Percentiles rank a stretch among this genome's conserved stretches.
These are phyloP conservation scores for Calyptomena viridis DNA, from an alignment of 2,113 vertebrate species.

Conservation along the genomic window DNA sequence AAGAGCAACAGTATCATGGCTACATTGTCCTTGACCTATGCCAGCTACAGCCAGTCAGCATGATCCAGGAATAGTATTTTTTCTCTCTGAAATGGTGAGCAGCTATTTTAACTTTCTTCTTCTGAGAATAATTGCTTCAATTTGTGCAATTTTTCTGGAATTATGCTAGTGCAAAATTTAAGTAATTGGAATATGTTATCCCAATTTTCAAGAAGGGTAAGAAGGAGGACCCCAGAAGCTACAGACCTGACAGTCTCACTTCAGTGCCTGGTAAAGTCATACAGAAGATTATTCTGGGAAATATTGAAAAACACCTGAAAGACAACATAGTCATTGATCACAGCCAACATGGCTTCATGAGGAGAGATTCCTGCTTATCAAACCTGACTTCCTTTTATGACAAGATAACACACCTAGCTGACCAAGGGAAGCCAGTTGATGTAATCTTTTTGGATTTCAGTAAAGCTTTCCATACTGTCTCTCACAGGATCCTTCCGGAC, in stretches of 20 bases:
- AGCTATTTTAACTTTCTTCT: background rate
- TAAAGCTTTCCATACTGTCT: background rate
- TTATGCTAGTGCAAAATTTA: slow-evolving; percentile 44
- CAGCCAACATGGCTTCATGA: background rate
- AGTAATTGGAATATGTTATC: slow-evolving; percentile 42
- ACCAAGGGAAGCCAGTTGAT: background rate
- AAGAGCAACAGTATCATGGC: background rate
- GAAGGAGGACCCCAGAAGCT: background rate
- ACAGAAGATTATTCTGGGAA: background rate
- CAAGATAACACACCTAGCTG: background rate
- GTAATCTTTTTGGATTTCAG: background rate
- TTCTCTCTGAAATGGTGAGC: background rate
- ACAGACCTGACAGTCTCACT: background rate
- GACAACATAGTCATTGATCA: background rate
- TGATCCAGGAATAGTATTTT: background rate
- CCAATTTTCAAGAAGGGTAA: background rate
- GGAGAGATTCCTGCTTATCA: background rate
- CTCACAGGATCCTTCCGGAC: background rate
- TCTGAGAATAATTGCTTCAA: slow-evolving; percentile 36
- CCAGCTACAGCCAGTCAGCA: background rate
- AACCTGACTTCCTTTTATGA: background rate
- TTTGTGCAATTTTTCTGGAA: slow-evolving; percentile 58
- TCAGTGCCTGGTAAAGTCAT: background rate
- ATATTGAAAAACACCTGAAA: background rate
- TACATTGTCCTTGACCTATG: background rate